Evolutionary conservation across 2,888 invertebrate species (phyloP).

Genomic region (Calliopum simillimum): DNA sequence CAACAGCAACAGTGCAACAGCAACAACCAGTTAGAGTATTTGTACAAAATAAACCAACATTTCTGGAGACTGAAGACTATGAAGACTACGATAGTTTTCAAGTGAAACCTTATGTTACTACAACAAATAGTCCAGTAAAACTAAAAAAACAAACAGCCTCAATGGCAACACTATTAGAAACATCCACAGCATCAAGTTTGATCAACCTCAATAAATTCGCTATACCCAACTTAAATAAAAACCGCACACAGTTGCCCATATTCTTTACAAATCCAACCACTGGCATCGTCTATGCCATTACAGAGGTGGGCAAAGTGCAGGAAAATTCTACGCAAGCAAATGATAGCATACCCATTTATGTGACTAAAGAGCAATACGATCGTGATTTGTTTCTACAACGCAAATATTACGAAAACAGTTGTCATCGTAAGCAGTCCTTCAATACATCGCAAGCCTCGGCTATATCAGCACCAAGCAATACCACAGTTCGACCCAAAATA

Average conservation of each 20-base stretch:
- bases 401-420: conserved; percentile 52
- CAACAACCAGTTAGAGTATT: neutral
- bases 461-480: conserved; percentile 8
- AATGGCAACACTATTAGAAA: neutral
- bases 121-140: neutral
- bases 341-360: conserved; percentile 56
- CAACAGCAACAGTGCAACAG: neutral
- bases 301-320: conserved; percentile 54
- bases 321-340: conserved; percentile 37
- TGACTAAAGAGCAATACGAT: conserved; percentile 63
- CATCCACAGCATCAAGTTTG: neutral
- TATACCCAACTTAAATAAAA: conserved; percentile 27
- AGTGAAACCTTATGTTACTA: neutral
- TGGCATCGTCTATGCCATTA: conserved; percentile 63
- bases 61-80: too few species aligned
- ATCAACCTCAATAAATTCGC: neutral
- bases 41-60: too few species aligned
- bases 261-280: conserved; percentile 64
- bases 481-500: conserved; percentile 53
- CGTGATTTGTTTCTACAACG: conserved; percentile 54
- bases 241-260: conserved; percentile 55
- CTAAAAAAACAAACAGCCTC: neutral
- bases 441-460: neutral
- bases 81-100: neutral
- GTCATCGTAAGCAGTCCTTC: conserved; percentile 18